Evolutionary conservation across 2,113 vertebrate genomes (phyloP).

Genomic region (Oceanites oceanicus): DNA sequence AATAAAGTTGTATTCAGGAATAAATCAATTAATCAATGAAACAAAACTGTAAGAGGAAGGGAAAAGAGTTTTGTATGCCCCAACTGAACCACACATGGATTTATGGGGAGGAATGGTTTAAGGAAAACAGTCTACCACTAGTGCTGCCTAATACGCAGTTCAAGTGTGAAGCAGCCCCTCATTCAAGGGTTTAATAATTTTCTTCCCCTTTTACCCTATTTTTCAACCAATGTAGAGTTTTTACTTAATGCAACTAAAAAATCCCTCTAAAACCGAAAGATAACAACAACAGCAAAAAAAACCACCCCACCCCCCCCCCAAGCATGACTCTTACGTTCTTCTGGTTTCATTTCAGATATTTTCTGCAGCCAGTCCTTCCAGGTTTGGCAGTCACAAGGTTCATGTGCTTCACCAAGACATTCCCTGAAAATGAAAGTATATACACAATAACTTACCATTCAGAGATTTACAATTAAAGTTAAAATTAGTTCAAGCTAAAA

Average conservation of each 20-base stretch:
- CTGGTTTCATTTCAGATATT: constrained; percentile 94
- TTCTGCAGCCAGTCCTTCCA: constrained; percentile 98
- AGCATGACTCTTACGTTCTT: constrained; percentile 84
- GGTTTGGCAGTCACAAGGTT: constrained; percentile 95
- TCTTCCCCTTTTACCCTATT: background rate
- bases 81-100: background rate
- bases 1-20: background rate
- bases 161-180: background rate
- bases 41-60: background rate
- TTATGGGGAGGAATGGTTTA: background rate
- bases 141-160: background rate
- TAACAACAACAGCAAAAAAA: background rate
- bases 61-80: background rate
- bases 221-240: background rate
- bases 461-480: background rate
- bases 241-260: background rate
- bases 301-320: rapidly evolving
- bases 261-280: background rate
- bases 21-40: background rate
- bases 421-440: constrained; percentile 78
- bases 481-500: background rate
- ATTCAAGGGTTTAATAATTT: background rate
- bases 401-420: constrained; percentile 95
- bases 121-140: background rate
- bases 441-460: background rate